Evolutionary conservation across 2,113 vertebrate species (phyloP), one percentile per base, ranked within the genome.

Genomic region (Forbesichthys agassizii): DNA sequence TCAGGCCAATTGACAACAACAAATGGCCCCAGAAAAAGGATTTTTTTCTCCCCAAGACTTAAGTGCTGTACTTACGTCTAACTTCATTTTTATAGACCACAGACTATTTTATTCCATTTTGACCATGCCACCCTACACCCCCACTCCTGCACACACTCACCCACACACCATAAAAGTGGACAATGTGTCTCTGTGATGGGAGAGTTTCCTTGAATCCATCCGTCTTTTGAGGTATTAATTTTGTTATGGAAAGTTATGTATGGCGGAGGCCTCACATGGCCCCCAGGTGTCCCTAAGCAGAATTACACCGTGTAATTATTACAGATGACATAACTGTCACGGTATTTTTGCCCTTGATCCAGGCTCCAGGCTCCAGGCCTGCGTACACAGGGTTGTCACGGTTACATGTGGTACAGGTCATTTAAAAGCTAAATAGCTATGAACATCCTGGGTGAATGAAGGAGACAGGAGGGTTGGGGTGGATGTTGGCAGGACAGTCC

Each of bases 41-140:
- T 93, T 95, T 91, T 92, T 86, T 73, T 20, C 82, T 87, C 82
- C 86, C 94, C 84, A 89, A 94, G 90, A 93, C 93, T 95, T 95
- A 94, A 98, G 96, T 95, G 95, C 95, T 91, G 90, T 93, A 91
- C 94, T 97, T 96, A 93, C 94, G 93, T 84, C 2, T 94, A 96
- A 95, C 93, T 95, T 95, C 95, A 86, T 96, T 92, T 95, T 93
- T 93, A 94, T 94, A 93, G 93, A 93, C 90, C 86, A 88, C 93
- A 92, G 93, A 92, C 94, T 95, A 91, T 92, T 95, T 95, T 94
- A 89, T 94, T 94, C 93, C 93, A 92, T 93, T 94, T 91, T 93
- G 93, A 93, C 93, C 92, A 88, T 88, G 85, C 89, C 88, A 93
- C 89, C 89, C 93, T 92, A 96, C 94, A 96, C 94, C 94, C 95